Base-by-base conservation (phyloP, 2,113 vertebrate species). In the Cairina moschata region DNA sequence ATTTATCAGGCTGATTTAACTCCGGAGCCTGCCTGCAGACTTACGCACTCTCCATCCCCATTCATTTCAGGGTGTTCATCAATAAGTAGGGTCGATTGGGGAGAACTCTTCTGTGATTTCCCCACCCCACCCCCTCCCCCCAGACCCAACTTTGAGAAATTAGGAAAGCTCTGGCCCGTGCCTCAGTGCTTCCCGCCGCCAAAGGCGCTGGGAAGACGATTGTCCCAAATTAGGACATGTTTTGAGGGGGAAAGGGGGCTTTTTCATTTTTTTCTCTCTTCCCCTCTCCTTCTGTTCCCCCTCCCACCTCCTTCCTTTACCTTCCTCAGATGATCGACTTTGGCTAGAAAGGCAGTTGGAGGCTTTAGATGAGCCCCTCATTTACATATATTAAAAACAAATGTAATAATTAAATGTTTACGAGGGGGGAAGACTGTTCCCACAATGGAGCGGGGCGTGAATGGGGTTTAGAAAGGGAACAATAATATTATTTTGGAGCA, bases 1-100 rank as follows among this genome's bases (percentile, higher is more conserved):
- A 85, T 91, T 91, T 93, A 92, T 97, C 96, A 92, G 96, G 85
- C 91, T 97, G 97, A 95, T 96, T 97, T 94, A 96, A 95, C 95
- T 95, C 87, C 73, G 54, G 86, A 96, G 95, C 69, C 91, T 94
- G 96, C 87, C 94, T 86, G 71, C 75, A 96, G 96, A 76, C 91
- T 95, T 83, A 8, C 91, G 91, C 91, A 71, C 79, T 96, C 91
- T 89, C 69, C 88, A 52, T 90, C 75, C 66, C 91, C 88, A 56
- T 42, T 86, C 62, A 44, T 94, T 95, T 95, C 82, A 93, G 96
- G 80, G 84, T 83, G 87, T 90, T 91, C 91, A 86, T 94, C 96
- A 91, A 83, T 82, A 96, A 86, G 66, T 42, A 77, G 38, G 77
- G 87, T 86, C 68, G 55, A 88, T 52, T 6, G 9, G 76, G 55